Conservation (phyloP, 1,140 invertebrate species). For the Whitmania pigra region DNA sequence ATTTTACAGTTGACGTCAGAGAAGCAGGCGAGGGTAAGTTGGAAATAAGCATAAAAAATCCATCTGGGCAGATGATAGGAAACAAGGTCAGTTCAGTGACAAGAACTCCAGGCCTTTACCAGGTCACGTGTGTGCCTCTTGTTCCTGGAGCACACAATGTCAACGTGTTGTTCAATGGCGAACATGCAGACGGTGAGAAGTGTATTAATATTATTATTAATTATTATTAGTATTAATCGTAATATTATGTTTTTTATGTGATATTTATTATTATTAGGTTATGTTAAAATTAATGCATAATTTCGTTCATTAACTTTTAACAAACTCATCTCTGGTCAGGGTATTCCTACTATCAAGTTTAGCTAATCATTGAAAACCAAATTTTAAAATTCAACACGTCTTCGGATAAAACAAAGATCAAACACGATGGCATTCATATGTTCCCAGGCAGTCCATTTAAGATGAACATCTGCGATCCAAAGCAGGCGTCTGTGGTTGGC, state of each 20-base stretch:
- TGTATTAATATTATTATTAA: too few relatives aligned
- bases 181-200: slow-evolving; percentile 46
- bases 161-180: slow-evolving; percentile 92
- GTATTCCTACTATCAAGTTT: too few relatives aligned
- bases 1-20: slow-evolving; percentile 81
- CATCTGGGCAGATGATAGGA: slow-evolving; percentile 77
- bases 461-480: slow-evolving; percentile 35
- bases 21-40: slow-evolving; percentile 93
- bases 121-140: slow-evolving; percentile 84
- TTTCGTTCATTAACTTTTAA: too few relatives aligned
- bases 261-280: too few relatives aligned
- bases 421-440: too few relatives aligned
- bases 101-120: slow-evolving; percentile 66
- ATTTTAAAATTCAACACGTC: too few relatives aligned
- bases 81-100: slow-evolving; percentile 93
- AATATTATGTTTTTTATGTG: too few relatives aligned
- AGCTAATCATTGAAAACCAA: too few relatives aligned
- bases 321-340: too few relatives aligned
- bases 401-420: too few relatives aligned
- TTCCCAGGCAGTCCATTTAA: slow-evolving; percentile 35
- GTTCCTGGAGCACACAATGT: slow-evolving; percentile 85
- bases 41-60: slow-evolving; percentile 80
- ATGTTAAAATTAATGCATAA: too few relatives aligned
- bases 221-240: too few relatives aligned
- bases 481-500: slow-evolving; percentile 29